Percentiles rank a stretch among this genome's conserved stretches.
These are phyloP conservation scores for Stegana nigrithorax DNA, from an alignment of 2,888 invertebrate genomes.

Conservation along the genomic window DNA sequence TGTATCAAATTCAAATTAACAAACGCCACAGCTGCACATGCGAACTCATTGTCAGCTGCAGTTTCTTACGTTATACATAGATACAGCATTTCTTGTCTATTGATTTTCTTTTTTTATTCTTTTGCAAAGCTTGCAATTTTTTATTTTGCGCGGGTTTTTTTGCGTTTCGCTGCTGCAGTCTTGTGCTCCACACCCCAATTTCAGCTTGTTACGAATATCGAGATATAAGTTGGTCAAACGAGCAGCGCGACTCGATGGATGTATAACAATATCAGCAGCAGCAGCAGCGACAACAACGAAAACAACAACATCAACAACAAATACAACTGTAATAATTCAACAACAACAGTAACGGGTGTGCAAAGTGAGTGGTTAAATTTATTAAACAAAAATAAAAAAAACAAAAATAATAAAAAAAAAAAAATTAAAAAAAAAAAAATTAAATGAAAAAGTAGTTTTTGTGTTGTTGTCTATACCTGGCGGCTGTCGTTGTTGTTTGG, in stretches of 20 bases:
- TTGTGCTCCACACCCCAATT: constrained; percentile 11
- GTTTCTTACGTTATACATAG: background rate
- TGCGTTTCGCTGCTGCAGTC: too few species aligned
- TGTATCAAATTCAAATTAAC: constrained; percentile 50
- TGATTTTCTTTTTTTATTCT: too few species aligned
- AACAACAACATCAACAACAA: background rate
- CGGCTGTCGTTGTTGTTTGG: background rate
- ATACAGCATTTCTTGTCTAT: constrained; percentile 14
- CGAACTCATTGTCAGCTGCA: background rate
- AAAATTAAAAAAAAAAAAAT: background rate
- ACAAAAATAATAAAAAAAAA: background rate
- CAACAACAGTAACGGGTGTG: background rate
- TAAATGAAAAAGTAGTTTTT: background rate
- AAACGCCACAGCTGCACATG: constrained; percentile 27
- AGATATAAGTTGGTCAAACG: constrained; percentile 1
- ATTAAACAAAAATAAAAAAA: background rate
- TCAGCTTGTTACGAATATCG: constrained; percentile 13
- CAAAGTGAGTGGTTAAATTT: constrained; percentile 14
- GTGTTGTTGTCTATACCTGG: background rate
- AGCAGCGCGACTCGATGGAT: background rate
- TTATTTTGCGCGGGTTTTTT: background rate
- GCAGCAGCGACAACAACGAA: background rate
- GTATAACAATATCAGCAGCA: background rate
- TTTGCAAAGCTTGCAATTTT: constrained; percentile 12
- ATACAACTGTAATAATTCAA: too few species aligned